Conservation (phyloP, 2,113 vertebrate genomes). For the Catharus minimus region DNA sequence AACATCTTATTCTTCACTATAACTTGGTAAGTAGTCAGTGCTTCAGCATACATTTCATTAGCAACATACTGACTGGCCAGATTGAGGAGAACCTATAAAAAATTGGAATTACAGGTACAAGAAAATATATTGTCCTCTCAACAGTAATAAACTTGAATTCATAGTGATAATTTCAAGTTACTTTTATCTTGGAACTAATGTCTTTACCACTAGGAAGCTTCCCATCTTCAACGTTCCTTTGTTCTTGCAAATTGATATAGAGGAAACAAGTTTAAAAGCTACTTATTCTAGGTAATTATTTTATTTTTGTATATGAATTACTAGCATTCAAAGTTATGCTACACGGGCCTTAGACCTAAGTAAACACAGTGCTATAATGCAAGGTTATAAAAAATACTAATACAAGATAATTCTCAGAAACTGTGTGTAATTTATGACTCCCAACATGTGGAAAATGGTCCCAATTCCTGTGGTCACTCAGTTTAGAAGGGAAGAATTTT, state of each 20-base stretch:
- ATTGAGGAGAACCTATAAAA: constrained; percentile 90
- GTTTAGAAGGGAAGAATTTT: background rate
- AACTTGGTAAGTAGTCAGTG: constrained; percentile 93
- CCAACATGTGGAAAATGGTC: accelerated
- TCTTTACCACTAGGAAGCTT: background rate
- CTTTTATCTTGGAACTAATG: background rate
- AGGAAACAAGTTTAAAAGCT: background rate
- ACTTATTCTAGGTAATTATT: background rate
- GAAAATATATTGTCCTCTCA: background rate
- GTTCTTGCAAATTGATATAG: background rate
- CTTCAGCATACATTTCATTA: constrained; percentile 96
- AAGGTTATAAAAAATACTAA: background rate
- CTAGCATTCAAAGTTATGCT: background rate
- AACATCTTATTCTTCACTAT: constrained; percentile 99
- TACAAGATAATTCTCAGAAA: background rate
- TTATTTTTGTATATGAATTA: background rate
- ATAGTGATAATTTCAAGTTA: background rate
- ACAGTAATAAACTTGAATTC: background rate
- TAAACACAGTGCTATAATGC: background rate
- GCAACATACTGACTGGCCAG: constrained; percentile 92
- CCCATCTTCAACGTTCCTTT: background rate
- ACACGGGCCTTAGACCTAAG: background rate
- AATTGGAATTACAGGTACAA: constrained; percentile 1
- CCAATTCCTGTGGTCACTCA: background rate
- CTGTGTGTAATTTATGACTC: background rate